Conservation (phyloP, 2,113 vertebrate genomes). For the Etheostoma spectabile region DNA sequence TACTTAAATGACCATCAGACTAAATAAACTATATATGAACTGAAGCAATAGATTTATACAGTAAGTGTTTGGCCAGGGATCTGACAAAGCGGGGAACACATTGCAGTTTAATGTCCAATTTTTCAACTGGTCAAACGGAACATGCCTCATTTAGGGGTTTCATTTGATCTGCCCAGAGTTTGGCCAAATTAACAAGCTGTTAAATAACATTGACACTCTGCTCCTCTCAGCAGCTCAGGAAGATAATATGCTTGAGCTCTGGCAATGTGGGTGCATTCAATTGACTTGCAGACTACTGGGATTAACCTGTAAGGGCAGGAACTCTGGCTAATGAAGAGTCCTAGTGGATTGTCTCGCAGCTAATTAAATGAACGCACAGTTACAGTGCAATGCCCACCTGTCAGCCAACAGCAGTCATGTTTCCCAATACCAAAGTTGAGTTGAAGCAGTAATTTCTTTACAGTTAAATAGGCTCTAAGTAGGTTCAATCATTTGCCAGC, state of each 20-base stretch:
- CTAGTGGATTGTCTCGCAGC: slow-evolving; percentile 35
- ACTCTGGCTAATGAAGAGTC: slow-evolving; percentile 52
- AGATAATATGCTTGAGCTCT: slow-evolving; percentile 33
- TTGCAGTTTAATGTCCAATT: slow-evolving; percentile 37
- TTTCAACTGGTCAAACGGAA: slow-evolving; percentile 26
- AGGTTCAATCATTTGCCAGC: neutral
- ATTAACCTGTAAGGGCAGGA: slow-evolving; percentile 44
- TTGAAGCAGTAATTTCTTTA: slow-evolving; percentile 16
- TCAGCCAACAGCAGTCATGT: slow-evolving; percentile 9
- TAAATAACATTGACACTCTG: slow-evolving; percentile 44
- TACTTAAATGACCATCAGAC: neutral
- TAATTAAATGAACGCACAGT: slow-evolving; percentile 59
- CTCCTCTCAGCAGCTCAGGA: slow-evolving; percentile 33
- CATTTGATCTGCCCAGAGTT: slow-evolving; percentile 24
- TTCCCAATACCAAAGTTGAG: slow-evolving; percentile 7
- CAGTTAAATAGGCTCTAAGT: slow-evolving; percentile 26
- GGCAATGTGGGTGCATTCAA: slow-evolving; percentile 25
- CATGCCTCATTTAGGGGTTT: slow-evolving; percentile 22
- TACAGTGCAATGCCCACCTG: slow-evolving; percentile 22
- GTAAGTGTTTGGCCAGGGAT: neutral
- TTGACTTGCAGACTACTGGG: slow-evolving; percentile 32
- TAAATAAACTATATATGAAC: neutral
- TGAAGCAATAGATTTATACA: slow-evolving; percentile 2
- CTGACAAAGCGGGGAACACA: slow-evolving; percentile 11
- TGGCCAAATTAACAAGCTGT: slow-evolving; percentile 56